Base-by-base conservation (phyloP, 23 tunicate genomes). In the Trididemnum clinides region DNA sequence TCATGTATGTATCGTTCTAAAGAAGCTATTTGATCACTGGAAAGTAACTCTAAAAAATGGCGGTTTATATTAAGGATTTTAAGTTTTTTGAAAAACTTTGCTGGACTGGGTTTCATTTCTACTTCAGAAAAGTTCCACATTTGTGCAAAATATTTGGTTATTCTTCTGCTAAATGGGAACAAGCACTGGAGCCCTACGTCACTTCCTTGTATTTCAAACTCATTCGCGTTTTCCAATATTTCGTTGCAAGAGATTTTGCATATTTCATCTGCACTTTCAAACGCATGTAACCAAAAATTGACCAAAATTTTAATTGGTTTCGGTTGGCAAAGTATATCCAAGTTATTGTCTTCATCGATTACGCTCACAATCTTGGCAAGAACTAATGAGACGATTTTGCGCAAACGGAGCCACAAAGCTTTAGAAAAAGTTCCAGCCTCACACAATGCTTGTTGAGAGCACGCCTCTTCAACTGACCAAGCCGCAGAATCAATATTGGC, bases 341-440 rank as follows among this genome's bases (percentile, higher is more conserved):
- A 70, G 59, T 89, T 89, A 28, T 89, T 63, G 33, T 89, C 88
- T 71, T 59, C 82, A 75, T 89, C 88, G 22, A 89, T 51, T 4
- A 57, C 54, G 35, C 88, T 84, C 23, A 83, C 35, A 49, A 89
- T 84, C 1, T 83, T 64, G 28, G 94, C 94, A 26, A 89, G 38
- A 28, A 66, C 35, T n/a, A 20, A 33, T n/a, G 85, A 29, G 15
- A 66, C 34, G 12, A 72, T 28, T 38, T 54, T 50, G 50, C 51
- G 77, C 59, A 89, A 38, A 32, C 87, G 49, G 4, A 89, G 64
- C 94, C 94, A 89, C 28, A 89, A 62, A 0, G 94, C 77, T 31
- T 89, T 89, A 0, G 85, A 21, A 77, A 84, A 89, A 33, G 88
- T 89, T 50, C 94, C 94, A 29, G 85, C 94, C 66, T 89, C 94